Conservation (phyloP, 2,888 invertebrate genomes). For the Adelphocoris suturalis region DNA sequence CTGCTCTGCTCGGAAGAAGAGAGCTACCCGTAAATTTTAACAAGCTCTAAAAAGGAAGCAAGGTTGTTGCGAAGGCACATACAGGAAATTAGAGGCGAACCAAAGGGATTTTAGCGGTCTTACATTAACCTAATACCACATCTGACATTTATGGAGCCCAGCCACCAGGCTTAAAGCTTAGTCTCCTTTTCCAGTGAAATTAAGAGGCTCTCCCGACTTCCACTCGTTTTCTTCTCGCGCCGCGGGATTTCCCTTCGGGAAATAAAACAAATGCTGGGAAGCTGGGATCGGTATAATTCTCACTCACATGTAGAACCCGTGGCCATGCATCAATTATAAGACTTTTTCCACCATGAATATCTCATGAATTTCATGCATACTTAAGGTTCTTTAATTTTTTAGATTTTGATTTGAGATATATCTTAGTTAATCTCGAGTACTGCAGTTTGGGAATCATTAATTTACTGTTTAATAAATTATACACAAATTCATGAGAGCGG, state of each 20-base stretch:
- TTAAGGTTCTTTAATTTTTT: no score
- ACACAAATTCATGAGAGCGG: no score
- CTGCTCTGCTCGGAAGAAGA: constrained; percentile 7
- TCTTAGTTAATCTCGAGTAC: no score
- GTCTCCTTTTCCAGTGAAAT: constrained; percentile 60
- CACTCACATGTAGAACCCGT: neutral
- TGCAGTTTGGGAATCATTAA: no score
- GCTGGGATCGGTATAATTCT: neutral
- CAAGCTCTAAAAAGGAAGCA: constrained; percentile 70
- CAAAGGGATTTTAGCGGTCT: constrained; percentile 70
- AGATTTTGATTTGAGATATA: no score
- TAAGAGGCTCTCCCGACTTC: constrained; percentile 46
- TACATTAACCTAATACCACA: constrained; percentile 70
- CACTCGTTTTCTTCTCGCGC: constrained; percentile 21
- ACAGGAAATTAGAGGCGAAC: constrained; percentile 71
- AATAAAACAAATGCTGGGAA: neutral
- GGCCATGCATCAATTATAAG: constrained; percentile 13
- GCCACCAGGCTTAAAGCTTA: constrained; percentile 48
- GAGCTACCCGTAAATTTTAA: constrained; percentile 65
- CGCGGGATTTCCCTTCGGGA: constrained; percentile 26
- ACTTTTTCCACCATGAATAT: neutral
- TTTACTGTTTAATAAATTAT: no score
- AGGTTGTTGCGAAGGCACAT: constrained; percentile 66
- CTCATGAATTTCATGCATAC: neutral
- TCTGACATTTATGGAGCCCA: constrained; percentile 66